Evolutionary conservation across 2,888 invertebrate species (phyloP).

Genomic region (Odontomyia ornata): DNA sequence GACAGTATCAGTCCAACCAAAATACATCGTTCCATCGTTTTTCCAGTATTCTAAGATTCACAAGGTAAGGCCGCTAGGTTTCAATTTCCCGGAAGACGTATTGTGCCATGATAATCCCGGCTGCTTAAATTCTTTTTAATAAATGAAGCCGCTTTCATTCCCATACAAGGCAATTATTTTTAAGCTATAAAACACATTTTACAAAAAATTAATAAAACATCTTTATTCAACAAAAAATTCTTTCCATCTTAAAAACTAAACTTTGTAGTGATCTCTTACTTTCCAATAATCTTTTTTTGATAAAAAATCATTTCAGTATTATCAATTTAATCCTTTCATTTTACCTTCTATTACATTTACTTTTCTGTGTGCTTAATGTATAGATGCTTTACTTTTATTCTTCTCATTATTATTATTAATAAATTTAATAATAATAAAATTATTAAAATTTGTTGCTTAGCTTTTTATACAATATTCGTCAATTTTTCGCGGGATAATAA

Average conservation of each 20-base stretch:
- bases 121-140: too few relatives aligned
- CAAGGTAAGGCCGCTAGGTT: too few relatives aligned
- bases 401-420: constrained; percentile 19
- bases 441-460: constrained; percentile 34
- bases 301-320: constrained; percentile 37
- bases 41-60: too few relatives aligned
- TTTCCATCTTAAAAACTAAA: constrained; percentile 46
- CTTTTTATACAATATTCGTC: constrained; percentile 33
- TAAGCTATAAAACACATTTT: constrained; percentile 28
- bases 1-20: too few relatives aligned
- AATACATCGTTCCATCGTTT: too few relatives aligned
- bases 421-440: constrained; percentile 33
- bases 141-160: too few relatives aligned
- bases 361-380: constrained; percentile 27
- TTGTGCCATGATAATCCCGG: too few relatives aligned
- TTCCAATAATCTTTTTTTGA: constrained; percentile 46
- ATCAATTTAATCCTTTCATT: constrained; percentile 34
- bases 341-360: constrained; percentile 5
- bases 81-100: too few relatives aligned
- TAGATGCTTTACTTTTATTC: constrained; percentile 33
- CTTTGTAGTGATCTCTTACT: constrained; percentile 35
- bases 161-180: too few relatives aligned
- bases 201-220: constrained; percentile 51
- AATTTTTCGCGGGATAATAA: constrained; percentile 63
- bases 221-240: constrained; percentile 50